Percentiles rank a stretch among this genome's conserved stretches.
Conservation (phyloP, 2,797 vertebrate species). For the Ambastaia sidthimunki region DNA sequence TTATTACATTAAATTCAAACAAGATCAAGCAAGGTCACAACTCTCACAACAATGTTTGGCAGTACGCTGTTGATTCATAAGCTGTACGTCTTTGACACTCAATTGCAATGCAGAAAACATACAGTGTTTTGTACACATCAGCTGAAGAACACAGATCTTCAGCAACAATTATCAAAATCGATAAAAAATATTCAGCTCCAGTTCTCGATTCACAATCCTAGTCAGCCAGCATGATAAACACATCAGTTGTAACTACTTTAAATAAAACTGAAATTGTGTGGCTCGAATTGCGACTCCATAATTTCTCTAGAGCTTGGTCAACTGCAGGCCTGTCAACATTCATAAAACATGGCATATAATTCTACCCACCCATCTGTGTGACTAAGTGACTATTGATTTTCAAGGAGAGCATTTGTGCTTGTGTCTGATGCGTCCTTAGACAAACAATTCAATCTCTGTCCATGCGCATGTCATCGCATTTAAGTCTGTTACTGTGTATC, state of each 20-base stretch:
- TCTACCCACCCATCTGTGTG: slow-evolving; percentile 2
- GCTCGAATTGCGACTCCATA: slow-evolving; percentile 12
- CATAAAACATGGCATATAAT: slow-evolving; percentile 7
- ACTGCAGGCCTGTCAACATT: slow-evolving; percentile 65
- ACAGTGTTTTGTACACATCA: neutral
- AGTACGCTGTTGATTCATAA: no score
- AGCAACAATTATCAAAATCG: no score
- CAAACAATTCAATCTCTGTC: neutral
- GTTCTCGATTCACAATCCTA: no score
- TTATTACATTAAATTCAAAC: no score
- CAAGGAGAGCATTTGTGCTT: neutral
- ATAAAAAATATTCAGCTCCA: no score
- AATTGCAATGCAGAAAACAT: neutral
- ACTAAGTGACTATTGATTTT: slow-evolving; percentile 54
- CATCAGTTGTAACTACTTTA: neutral
- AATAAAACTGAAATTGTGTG: neutral
- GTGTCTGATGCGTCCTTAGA: neutral
- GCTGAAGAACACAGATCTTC: no score
- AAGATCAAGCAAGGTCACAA: no score
- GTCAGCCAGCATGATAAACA: neutral
- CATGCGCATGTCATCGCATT: slow-evolving; percentile 8
- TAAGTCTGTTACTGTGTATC: slow-evolving; percentile 11
- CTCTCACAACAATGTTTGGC: no score
- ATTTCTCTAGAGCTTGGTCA: slow-evolving; percentile 63
- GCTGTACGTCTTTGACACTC: no score